Conservation (phyloP, 2,888 invertebrate species). For the Pollenia angustigena region DNA sequence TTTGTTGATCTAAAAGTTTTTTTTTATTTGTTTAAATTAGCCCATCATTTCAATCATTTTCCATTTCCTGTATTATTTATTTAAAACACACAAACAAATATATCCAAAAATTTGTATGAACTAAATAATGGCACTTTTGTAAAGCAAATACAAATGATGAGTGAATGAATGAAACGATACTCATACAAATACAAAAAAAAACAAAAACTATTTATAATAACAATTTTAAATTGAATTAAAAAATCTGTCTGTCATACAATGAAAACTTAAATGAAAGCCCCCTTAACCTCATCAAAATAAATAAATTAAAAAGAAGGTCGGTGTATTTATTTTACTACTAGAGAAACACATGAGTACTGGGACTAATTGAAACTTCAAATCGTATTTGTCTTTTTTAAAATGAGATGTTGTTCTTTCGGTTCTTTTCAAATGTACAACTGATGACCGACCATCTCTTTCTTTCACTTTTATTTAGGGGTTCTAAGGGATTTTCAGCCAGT, state of each 20-base stretch:
- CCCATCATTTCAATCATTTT: slow-evolving; percentile 34
- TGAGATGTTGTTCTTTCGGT: not conserved
- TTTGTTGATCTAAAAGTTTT: not conserved
- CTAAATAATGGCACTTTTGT: not conserved
- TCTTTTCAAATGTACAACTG: not conserved
- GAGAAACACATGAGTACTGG: not conserved
- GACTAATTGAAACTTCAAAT: slow-evolving; percentile 51
- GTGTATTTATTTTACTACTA: not conserved
- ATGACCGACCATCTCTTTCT: not conserved
- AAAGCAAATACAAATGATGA: slow-evolving; percentile 12
- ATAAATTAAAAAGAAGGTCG: slow-evolving; percentile 65
- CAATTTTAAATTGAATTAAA: slow-evolving; percentile 55
- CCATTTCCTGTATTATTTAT: slow-evolving; percentile 17
- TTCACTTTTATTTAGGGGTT: not conserved
- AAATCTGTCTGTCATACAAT: slow-evolving; percentile 51
- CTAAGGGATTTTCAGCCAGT: not conserved
- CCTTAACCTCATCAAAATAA: slow-evolving; percentile 63
- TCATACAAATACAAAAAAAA: not conserved
- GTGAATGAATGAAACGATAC: not conserved
- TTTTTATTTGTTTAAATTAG: slow-evolving; percentile 37
- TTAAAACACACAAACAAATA: slow-evolving; percentile 6
- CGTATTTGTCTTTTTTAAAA: slow-evolving; percentile 15
- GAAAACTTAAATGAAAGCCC: slow-evolving; percentile 49
- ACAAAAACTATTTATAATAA: slow-evolving; percentile 4
- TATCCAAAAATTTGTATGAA: not conserved